These are phyloP conservation scores for Gallirallus australis DNA, from an alignment of 2,797 vertebrate species.

Conservation along the genomic window DNA sequence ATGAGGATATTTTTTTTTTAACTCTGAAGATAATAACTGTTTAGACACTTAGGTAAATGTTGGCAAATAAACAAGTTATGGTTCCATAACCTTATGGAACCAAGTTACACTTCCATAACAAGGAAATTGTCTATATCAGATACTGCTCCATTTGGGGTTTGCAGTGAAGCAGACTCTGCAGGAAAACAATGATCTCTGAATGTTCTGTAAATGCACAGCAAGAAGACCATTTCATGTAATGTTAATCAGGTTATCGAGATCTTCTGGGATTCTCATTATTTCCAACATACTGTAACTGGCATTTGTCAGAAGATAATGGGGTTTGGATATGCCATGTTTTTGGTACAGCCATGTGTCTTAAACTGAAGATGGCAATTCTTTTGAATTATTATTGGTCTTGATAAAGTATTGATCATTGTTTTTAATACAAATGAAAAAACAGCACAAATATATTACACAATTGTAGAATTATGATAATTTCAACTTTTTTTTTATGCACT, in stretches of 20 bases:
- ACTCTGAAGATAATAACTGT: background rate
- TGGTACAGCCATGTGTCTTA: background rate
- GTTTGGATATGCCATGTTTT: background rate
- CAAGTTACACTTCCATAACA: background rate
- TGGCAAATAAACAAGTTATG: background rate
- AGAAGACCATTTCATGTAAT: background rate
- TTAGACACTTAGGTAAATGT: background rate
- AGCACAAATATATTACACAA: background rate
- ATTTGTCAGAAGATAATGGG: background rate
- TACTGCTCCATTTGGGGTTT: background rate
- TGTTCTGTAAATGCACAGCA: background rate
- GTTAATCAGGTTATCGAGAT: background rate
- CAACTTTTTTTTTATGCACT: background rate
- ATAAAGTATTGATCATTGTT: background rate
- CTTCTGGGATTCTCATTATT: background rate
- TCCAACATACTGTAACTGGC: background rate
- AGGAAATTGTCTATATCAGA: background rate
- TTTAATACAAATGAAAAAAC: background rate
- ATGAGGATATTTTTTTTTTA: background rate
- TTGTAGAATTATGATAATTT: background rate
- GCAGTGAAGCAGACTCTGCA: background rate
- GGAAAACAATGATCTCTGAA: background rate
- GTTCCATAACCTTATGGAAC: background rate
- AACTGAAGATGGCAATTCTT: fast-evolving
- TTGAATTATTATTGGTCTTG: background rate